Evolutionary conservation across 1,140 invertebrate species (phyloP).

Genomic region (Pachypsylla venusta): DNA sequence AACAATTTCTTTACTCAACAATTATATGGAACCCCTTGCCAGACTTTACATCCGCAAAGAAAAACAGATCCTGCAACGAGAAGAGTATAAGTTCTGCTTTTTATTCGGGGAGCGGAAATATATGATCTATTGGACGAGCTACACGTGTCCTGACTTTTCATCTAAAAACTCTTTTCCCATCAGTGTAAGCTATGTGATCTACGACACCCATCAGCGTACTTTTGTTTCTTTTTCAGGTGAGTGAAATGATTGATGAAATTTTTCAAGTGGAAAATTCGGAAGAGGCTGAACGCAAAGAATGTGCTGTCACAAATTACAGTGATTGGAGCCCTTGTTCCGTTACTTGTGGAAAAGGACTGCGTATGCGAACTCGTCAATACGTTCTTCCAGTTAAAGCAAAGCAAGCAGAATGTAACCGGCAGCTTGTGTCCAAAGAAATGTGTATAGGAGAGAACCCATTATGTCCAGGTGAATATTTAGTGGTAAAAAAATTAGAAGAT

Average conservation of each 20-base stretch:
- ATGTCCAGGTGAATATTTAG: constrained; percentile 34
- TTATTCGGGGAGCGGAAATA: too few relatives aligned
- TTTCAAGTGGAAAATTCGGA: background rate
- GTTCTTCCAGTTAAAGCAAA: constrained; percentile 28
- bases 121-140: too few relatives aligned
- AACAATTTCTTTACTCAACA: too few relatives aligned
- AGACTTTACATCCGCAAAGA: constrained; percentile 15
- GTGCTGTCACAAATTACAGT: constrained; percentile 54
- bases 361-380: constrained; percentile 40
- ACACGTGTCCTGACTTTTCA: too few relatives aligned
- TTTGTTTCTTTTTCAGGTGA: constrained; percentile 9
- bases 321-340: constrained; percentile 69
- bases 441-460: constrained; percentile 54
- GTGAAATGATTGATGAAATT: constrained; percentile 6
- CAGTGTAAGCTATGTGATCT: background rate
- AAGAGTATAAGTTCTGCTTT: constrained; percentile 7
- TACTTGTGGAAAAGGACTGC: constrained; percentile 70
- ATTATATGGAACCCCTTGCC: constrained; percentile 39
- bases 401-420: constrained; percentile 49
- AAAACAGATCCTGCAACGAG: constrained; percentile 14
- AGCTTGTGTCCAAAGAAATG: constrained; percentile 75
- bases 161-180: background rate
- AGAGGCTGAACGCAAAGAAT: constrained; percentile 34
- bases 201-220: too few relatives aligned
- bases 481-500: too few relatives aligned